Percentiles rank a stretch among this genome's conserved stretches.
phyloP scores from a whole-genome alignment of 1,140 invertebrate genomes.

The Drosophila murphyi region DNA sequence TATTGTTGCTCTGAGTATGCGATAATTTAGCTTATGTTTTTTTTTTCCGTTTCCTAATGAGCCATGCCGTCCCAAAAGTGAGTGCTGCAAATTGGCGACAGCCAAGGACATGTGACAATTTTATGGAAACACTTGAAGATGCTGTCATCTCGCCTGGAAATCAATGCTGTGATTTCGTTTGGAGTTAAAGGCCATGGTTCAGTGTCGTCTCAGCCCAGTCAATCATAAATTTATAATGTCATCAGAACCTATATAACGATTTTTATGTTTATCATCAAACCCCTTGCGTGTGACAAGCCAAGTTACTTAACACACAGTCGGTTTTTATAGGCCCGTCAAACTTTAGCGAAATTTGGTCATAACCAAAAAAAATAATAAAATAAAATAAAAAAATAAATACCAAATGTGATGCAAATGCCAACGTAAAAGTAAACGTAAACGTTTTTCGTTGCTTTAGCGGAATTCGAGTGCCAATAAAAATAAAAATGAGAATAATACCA shows the following conservation, averaged over 20 bases:
- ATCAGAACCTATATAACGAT: slow-evolving; percentile 56
- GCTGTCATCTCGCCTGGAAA: slow-evolving; percentile 13
- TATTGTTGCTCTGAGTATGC: slow-evolving; percentile 30
- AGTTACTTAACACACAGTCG: slow-evolving; percentile 24
- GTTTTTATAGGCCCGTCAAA: slow-evolving; percentile 66
- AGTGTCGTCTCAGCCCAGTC: slow-evolving; percentile 10
- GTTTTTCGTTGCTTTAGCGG: slow-evolving; percentile 72
- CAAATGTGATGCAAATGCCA: slow-evolving; percentile 70
- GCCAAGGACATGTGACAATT: slow-evolving; percentile 10
- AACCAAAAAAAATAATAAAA: slow-evolving; percentile 49
- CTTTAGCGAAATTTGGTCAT: slow-evolving; percentile 58
- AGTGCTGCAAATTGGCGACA: slow-evolving; percentile 9
- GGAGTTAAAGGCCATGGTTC: background rate
- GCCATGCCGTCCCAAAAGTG: slow-evolving; percentile 10
- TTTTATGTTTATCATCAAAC: slow-evolving; percentile 43
- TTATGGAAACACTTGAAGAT: slow-evolving; percentile 12
- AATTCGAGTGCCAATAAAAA: slow-evolving; percentile 76
- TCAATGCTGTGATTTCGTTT: slow-evolving; percentile 30
- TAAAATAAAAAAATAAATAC: slow-evolving; percentile 43
- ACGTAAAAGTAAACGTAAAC: slow-evolving; percentile 65
- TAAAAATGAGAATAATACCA: slow-evolving; percentile 79
- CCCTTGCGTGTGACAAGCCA: background rate
- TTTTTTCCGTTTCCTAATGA: slow-evolving; percentile 43
- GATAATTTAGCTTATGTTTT: slow-evolving; percentile 34
- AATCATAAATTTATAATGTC: slow-evolving; percentile 75